Percentiles rank a stretch among this genome's conserved stretches.
phyloP scores from a whole-genome alignment of 2,113 vertebrate genomes.

The Gnathonemus longibarbis region DNA sequence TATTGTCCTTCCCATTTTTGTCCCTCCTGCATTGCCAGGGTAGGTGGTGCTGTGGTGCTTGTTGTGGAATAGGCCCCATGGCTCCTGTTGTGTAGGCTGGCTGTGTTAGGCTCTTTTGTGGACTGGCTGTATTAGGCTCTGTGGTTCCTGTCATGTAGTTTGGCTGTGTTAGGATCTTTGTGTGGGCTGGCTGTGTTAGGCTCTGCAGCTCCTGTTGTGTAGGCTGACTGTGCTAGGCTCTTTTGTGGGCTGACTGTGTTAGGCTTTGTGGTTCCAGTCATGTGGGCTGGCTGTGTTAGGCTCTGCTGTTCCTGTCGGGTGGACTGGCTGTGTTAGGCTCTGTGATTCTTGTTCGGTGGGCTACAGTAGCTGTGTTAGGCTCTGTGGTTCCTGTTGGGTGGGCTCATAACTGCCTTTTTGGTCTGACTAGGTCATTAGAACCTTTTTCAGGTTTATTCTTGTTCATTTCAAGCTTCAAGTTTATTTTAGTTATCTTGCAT shows the following conservation, averaged over 20 bases:
- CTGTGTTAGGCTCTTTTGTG: neutral
- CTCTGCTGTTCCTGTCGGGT: neutral
- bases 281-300: neutral
- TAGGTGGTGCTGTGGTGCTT: neutral
- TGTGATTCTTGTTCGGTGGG: no score
- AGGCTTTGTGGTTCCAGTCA: neutral
- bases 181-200: neutral
- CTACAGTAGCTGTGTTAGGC: no score
- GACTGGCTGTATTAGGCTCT: neutral
- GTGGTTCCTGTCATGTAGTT: neutral
- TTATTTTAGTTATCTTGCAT: neutral
- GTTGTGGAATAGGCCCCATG: neutral
- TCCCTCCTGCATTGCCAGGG: neutral
- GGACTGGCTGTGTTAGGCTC: neutral
- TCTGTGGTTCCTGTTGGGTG: no score
- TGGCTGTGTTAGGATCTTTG: neutral
- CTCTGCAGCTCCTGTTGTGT: neutral
- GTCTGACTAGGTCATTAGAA: neutral
- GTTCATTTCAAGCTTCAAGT: neutral
- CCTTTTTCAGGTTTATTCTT: neutral
- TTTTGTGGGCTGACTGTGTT: neutral
- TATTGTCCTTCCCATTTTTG: constrained; percentile 1
- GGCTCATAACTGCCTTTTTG: no score
- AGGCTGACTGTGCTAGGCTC: neutral
- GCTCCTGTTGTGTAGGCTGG: neutral